These are phyloP conservation scores for Parapristionchus giblindavisi DNA, from an alignment of 2,888 invertebrate genomes.

Conservation along the genomic window DNA sequence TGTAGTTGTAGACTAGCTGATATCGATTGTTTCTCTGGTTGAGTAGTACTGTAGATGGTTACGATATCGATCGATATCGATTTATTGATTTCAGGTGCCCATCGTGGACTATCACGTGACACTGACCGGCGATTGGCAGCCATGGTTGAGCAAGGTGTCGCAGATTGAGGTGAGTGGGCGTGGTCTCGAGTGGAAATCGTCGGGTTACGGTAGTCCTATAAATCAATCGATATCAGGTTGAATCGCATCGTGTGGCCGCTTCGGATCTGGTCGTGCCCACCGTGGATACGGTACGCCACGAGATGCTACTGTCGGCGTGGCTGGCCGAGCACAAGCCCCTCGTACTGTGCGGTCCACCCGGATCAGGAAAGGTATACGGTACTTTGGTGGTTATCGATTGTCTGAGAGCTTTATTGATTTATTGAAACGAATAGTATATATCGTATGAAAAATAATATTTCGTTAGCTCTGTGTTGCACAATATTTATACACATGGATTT, in stretches of 20 bases:
- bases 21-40: no score
- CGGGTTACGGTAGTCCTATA: no score
- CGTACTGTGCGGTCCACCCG: constrained; percentile 77
- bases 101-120: constrained; percentile 73
- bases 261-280: constrained; percentile 99
- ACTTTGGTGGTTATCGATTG: background rate
- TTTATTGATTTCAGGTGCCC: constrained; percentile 42
- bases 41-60: no score
- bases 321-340: constrained; percentile 97
- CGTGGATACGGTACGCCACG: constrained; percentile 96
- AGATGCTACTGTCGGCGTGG: constrained; percentile 96
- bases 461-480: no score
- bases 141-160: constrained; percentile 97
- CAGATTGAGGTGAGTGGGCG: constrained; percentile 84
- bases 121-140: constrained; percentile 91
- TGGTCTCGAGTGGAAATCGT: constrained; percentile 22
- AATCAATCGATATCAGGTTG: constrained; percentile 26
- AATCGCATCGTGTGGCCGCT: constrained; percentile 92
- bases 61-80: no score
- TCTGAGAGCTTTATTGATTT: background rate
- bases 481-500: no score
- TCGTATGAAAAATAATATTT: no score
- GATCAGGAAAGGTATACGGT: constrained; percentile 60
- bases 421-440: background rate
- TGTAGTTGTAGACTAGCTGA: no score